These are phyloP conservation scores for Tenodera sinensis DNA, from an alignment of 2,888 invertebrate genomes.

Conservation along the genomic window DNA sequence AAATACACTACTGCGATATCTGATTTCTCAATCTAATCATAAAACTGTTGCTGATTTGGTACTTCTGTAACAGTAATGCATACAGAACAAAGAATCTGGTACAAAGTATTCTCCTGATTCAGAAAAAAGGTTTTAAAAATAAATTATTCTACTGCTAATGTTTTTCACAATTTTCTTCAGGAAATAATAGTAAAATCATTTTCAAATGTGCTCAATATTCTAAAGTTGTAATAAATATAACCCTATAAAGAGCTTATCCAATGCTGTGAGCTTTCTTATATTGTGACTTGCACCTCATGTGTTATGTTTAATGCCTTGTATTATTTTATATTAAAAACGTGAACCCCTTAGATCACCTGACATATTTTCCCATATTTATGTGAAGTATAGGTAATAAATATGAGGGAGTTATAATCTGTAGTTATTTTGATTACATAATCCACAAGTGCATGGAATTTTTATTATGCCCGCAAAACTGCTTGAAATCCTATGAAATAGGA, in stretches of 20 bases:
- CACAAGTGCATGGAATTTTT: too few relatives aligned
- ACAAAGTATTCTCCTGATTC: background rate
- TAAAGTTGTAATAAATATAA: background rate
- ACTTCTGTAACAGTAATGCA: background rate
- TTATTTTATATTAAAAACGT: background rate
- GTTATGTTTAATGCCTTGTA: background rate
- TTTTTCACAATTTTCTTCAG: background rate
- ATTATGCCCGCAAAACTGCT: too few relatives aligned
- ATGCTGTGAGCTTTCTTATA: background rate
- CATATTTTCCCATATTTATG: background rate
- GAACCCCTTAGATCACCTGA: background rate
- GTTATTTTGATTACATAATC: too few relatives aligned
- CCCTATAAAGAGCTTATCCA: background rate
- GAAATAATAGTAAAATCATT: background rate
- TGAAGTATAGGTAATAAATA: too few relatives aligned
- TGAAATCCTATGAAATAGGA: too few relatives aligned
- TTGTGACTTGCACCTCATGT: background rate
- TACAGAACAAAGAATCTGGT: background rate
- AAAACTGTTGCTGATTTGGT: too few relatives aligned
- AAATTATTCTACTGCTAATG: background rate
- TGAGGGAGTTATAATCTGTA: too few relatives aligned
- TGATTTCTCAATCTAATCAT: too few relatives aligned
- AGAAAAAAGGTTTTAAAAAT: background rate
- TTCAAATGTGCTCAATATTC: background rate
- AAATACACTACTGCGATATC: background rate